Conservation (phyloP, 2,113 vertebrate species). For the Percopsis transmontana region DNA sequence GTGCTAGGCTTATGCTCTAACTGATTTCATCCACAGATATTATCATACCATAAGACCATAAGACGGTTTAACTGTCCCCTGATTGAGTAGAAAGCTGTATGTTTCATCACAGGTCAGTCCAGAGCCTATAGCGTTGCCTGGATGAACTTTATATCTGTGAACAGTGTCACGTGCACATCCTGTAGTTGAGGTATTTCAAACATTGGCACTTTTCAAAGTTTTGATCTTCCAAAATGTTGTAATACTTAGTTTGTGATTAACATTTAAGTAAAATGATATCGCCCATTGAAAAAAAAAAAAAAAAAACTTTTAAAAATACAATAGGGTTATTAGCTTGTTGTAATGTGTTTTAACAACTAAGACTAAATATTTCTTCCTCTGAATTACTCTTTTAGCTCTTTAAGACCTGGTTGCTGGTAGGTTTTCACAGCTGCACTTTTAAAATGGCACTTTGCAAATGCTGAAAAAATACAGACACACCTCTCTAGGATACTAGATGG, state of each 20-base stretch:
- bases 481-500: slow-evolving; percentile 48
- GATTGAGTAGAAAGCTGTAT: slow-evolving; percentile 63
- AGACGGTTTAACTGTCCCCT: slow-evolving; percentile 42
- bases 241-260: slow-evolving; percentile 50
- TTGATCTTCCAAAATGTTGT: slow-evolving; percentile 54
- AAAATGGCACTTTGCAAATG: slow-evolving; percentile 78
- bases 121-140: slow-evolving; percentile 64
- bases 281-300: slow-evolving; percentile 17
- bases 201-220: slow-evolving; percentile 74
- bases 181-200: slow-evolving; percentile 79
- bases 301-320: slow-evolving; percentile 50
- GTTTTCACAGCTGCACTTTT: slow-evolving; percentile 78
- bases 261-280: slow-evolving; percentile 27
- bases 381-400: slow-evolving; percentile 55
- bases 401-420: slow-evolving; percentile 75
- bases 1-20: slow-evolving; percentile 41
- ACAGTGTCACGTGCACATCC: slow-evolving; percentile 58
- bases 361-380: slow-evolving; percentile 50
- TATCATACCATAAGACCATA: slow-evolving; percentile 38
- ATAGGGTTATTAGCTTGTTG: slow-evolving; percentile 41
- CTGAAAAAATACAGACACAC: slow-evolving; percentile 66
- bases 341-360: slow-evolving; percentile 33
- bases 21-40: slow-evolving; percentile 25
- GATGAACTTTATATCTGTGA: slow-evolving; percentile 57
- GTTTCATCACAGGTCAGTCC: slow-evolving; percentile 62